Evolutionary conservation across 2,888 invertebrate species (phyloP).

Genomic region (Ryuthela nishihirai): DNA sequence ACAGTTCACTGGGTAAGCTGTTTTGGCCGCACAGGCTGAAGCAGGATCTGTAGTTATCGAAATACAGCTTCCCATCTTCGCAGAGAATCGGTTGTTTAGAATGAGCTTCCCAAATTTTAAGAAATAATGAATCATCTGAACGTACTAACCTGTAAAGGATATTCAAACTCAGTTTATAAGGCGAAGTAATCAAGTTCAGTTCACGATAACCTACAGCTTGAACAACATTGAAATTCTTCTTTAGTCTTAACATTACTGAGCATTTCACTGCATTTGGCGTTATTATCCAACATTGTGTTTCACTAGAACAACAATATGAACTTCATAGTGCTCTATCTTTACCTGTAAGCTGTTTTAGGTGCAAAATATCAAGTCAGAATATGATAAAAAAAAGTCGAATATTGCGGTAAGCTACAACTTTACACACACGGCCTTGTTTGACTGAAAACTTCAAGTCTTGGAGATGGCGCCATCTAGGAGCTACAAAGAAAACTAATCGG

Average conservation of each 20-base stretch:
- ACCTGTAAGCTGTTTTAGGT: no score
- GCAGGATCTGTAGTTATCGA: slow-evolving; percentile 5
- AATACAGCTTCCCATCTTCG: slow-evolving; percentile 12
- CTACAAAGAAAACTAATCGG: no score
- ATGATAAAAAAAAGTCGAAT: no score
- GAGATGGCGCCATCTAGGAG: no score
- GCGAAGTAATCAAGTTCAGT: neutral
- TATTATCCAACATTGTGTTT: no score
- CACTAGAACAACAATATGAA: no score
- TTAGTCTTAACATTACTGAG: neutral
- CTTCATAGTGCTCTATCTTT: no score
- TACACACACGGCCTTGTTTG: no score
- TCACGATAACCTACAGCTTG: neutral
- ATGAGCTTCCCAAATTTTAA: neutral
- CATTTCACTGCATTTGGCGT: no score
- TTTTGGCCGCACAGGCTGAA: slow-evolving; percentile 5
- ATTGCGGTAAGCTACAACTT: no score
- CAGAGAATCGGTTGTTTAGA: slow-evolving; percentile 4
- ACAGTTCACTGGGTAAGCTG: slow-evolving; percentile 5
- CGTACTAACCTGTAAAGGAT: neutral
- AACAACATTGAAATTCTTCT: neutral
- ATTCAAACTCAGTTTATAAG: neutral
- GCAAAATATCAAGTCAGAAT: no score
- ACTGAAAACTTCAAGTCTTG: no score
- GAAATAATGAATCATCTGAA: neutral